Evolutionary conservation across 1,140 invertebrate species (phyloP).

Genomic region (Campodea augens): DNA sequence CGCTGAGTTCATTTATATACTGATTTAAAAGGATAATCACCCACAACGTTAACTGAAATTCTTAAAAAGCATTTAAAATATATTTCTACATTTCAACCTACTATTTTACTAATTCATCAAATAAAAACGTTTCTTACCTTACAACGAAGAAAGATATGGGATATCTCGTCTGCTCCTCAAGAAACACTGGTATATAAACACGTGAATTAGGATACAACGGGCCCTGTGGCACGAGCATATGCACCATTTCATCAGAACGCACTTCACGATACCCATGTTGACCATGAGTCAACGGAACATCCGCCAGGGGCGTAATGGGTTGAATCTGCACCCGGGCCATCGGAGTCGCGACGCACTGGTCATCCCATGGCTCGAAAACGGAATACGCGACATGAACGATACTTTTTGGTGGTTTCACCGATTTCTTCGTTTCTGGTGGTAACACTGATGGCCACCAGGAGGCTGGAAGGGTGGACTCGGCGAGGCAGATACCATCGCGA

Average conservation of each 20-base stretch:
- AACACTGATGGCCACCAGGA: constrained; percentile 67
- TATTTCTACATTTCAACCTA: too few species aligned
- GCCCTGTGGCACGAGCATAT: constrained; percentile 67
- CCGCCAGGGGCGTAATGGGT: constrained; percentile 46
- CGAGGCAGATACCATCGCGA: constrained; percentile 73
- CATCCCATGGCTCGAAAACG: constrained; percentile 43
- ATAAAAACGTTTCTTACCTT: constrained; percentile 34
- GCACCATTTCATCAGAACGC: constrained; percentile 51
- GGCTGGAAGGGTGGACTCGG: constrained; percentile 53
- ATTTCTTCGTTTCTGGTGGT: constrained; percentile 25
- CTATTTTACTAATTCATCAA: too few species aligned
- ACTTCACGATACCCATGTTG: constrained; percentile 63
- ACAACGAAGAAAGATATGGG: constrained; percentile 56
- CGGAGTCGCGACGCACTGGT: constrained; percentile 24
- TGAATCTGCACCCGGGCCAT: constrained; percentile 53
- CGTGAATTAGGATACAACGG: constrained; percentile 71
- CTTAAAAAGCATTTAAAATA: too few species aligned
- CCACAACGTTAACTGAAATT: too few species aligned
- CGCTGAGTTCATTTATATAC: too few species aligned
- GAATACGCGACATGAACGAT: constrained; percentile 61
- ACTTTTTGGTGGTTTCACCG: constrained; percentile 40
- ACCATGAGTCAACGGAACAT: constrained; percentile 48
- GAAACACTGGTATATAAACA: constrained; percentile 64
- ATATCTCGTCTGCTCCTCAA: constrained; percentile 37
- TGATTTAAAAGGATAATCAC: too few species aligned